Evolutionary conservation across 2,113 vertebrate genomes (phyloP), one percentile per base, ranked within the genome.

Genomic region (Desmodus rotundus): DNA sequence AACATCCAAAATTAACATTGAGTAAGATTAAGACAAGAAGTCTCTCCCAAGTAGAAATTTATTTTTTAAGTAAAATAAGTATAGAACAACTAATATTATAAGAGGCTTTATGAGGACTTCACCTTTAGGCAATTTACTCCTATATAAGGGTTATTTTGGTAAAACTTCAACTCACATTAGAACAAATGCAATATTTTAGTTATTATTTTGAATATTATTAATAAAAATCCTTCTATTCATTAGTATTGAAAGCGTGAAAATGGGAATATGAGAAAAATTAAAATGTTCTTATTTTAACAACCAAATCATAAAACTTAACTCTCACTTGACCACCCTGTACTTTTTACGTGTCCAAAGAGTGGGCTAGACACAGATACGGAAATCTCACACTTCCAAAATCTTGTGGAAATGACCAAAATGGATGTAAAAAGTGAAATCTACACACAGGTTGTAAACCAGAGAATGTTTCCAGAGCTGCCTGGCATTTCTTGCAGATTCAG

Each of bases 41-140:
- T 7, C 11, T 96, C 50, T 87, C 28, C 31, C 81, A 70, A 70
- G 67, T 15, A 85, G 43, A 94, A 58, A 47, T 65, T 63, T 61
- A 73, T 68, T 50, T 93, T 89, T 88, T 26, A 94, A 56, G 74
- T 77, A n/a, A 93, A 91, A 56, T 80, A 54, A 72, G 15, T 54
- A 16, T n/a, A 70, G 58, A 89, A 33, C 7, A n/a, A 9, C 7
- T 38, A 43, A 5, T 78, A 65, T 63, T 88, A 58, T 54, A 86
- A 89, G 43, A 73, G 31, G 5, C 4, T 47, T 91, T 52, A 4
- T 36, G 31, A 52, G 31, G 74, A 26, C 41, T 65, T 91, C 6
- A 10, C 31, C 38, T 78, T 50, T 76, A 82, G 67, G 28, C 24
- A 54, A 77, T 47, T 17, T 0, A 9, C 4, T 89, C 50, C 17